Base-by-base conservation (phyloP, 2,113 vertebrate genomes). In the Anthoscopus minutus region DNA sequence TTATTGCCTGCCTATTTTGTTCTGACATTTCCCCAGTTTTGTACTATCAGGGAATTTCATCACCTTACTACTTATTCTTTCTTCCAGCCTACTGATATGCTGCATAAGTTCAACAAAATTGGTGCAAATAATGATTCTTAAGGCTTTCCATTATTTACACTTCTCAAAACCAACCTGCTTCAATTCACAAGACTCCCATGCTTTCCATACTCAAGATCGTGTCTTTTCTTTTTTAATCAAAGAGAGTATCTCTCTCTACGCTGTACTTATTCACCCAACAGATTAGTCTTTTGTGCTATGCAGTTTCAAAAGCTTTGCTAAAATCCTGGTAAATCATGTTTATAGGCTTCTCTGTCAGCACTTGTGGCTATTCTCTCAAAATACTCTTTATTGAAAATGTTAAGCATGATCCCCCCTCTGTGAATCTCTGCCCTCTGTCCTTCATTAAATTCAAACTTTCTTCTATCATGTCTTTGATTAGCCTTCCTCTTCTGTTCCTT, bases 291-390 rank as follows among this genome's bases (percentile, higher is more conserved):
- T 84, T 66, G 50, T 90, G 84, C 84, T 92, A 54, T 40, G 82
- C 28, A 1, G 0, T 93, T 94, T 94, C 83, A 86, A 88, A 92
- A 91, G 83, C 87, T 92, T 88, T 93, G 81, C 88, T 91, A 88
- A 96, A 95, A 96, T 84, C 86, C 84, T 70, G 25, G 69, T 89
- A 96, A 96, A 94, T 94, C 83, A 93, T 88, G 47, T 84, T 85
- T 66, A 72, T 45, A 81, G 40, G 50, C 80, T 88, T 62, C 85
- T 80, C 83, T 96, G 89, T 76, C 78, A 95, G 81, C 80, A 88
- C 30, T 87, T 77, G 66, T 71, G 67, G 82, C 89, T 87, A 90
- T 60, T 91, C 76, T 81, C 80, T 92, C 83, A 87, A 94, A 96
- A 94, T 79, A 81, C 30, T 79, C 76, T 91, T 87, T 79, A 93